phyloP scores from a whole-genome alignment of 2,888 invertebrate species.

The Dusona sp. region DNA sequence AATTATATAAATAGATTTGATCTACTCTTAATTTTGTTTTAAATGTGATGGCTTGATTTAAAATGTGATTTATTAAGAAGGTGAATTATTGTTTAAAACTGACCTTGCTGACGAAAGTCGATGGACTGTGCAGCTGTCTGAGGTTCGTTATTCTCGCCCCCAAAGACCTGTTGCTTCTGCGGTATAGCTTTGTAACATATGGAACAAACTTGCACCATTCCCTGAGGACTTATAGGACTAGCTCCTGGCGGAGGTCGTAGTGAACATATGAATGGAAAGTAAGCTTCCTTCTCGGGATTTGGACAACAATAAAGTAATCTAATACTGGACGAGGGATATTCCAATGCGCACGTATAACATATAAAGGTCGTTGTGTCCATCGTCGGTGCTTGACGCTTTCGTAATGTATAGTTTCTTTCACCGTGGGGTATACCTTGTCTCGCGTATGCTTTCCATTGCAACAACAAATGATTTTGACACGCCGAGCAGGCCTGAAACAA shows the following conservation, averaged over 20 bases:
- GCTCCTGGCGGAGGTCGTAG: conserved; percentile 93
- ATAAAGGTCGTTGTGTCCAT: conserved; percentile 91
- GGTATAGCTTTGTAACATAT: conserved; percentile 94
- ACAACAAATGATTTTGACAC: conserved; percentile 93
- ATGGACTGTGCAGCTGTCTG: conserved; percentile 78
- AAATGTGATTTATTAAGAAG: too few species aligned
- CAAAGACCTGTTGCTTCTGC: conserved; percentile 91
- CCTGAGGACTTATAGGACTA: conserved; percentile 95
- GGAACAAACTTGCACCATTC: conserved; percentile 95
- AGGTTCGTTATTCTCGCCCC: conserved; percentile 87
- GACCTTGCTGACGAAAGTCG: conserved; percentile 81
- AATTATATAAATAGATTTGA: too few species aligned
- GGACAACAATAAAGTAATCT: conserved; percentile 93
- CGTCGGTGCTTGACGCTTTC: conserved; percentile 90
- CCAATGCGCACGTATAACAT: conserved; percentile 95
- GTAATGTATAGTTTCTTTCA: conserved; percentile 92
- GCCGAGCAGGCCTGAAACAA: conserved; percentile 90
- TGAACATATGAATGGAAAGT: conserved; percentile 94
- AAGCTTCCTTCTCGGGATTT: conserved; percentile 94
- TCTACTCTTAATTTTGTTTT: too few species aligned
- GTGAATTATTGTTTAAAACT: conserved; percentile 8
- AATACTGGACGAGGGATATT: conserved; percentile 92
- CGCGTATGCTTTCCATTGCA: conserved; percentile 94
- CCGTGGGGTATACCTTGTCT: conserved; percentile 90
- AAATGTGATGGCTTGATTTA: too few species aligned